These are phyloP conservation scores for Cryptoprocta ferox DNA, from an alignment of 2,797 vertebrate genomes.

Conservation along the genomic window DNA sequence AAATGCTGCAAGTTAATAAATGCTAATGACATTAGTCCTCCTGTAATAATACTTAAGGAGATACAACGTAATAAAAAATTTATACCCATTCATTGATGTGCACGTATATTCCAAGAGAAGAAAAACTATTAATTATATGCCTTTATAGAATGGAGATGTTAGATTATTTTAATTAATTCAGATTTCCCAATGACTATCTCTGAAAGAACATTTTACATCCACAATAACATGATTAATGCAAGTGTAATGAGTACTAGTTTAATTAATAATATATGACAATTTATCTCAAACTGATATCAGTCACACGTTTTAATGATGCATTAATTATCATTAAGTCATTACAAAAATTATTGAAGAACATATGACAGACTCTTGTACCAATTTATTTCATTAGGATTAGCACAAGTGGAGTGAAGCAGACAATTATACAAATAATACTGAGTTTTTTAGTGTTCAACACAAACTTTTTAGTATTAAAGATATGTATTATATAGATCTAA, in stretches of 20 bases:
- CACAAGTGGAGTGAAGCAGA: background rate
- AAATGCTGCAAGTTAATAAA: slow-evolving; percentile 18
- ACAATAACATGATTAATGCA: slow-evolving; percentile 18
- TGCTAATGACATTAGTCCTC: background rate
- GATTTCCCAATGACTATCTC: slow-evolving; percentile 22
- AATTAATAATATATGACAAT: slow-evolving; percentile 51
- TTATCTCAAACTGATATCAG: slow-evolving; percentile 44
- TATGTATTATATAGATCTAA: background rate
- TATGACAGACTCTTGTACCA: background rate
- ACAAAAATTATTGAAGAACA: slow-evolving; percentile 13
- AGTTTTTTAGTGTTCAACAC: background rate
- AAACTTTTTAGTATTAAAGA: background rate
- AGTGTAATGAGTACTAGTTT: slow-evolving; percentile 8
- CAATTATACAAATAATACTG: background rate
- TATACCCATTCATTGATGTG: slow-evolving; percentile 11
- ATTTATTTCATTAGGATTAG: slow-evolving; percentile 39
- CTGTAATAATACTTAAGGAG: background rate
- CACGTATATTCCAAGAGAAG: background rate
- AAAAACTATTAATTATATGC: slow-evolving; percentile 16
- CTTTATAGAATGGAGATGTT: background rate
- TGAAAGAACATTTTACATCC: slow-evolving; percentile 21
- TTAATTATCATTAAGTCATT: slow-evolving; percentile 52
- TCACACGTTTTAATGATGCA: slow-evolving; percentile 55
- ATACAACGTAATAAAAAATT: slow-evolving; percentile 35
- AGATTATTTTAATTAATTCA: slow-evolving; percentile 50